phyloP scores from a whole-genome alignment of 2,113 vertebrate species.

The Plestiodon gilberti region DNA sequence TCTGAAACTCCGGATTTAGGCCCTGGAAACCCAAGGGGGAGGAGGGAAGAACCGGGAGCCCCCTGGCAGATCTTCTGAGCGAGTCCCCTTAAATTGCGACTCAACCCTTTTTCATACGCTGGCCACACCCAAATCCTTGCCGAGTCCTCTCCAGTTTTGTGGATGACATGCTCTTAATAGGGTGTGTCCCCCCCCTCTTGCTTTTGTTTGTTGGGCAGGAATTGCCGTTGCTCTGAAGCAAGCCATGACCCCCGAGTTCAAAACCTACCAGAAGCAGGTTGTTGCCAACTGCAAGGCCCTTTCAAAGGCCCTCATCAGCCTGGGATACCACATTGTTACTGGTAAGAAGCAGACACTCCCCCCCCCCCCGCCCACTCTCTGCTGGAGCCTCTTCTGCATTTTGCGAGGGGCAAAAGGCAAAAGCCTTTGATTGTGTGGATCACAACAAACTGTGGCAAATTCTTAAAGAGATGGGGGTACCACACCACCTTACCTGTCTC shows the following conservation, averaged over 20 bases:
- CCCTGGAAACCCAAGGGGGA: background rate
- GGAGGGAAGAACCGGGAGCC: rapidly evolving
- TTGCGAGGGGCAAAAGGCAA: rapidly evolving
- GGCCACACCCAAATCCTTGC: background rate
- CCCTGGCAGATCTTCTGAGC: too few species aligned
- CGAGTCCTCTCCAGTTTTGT: background rate
- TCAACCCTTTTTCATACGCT: background rate
- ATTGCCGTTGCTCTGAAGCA: constrained; percentile 92
- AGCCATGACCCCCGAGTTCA: constrained; percentile 91
- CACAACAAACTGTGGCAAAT: too few species aligned
- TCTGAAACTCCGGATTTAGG: rapidly evolving
- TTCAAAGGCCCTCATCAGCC: constrained; percentile 71
- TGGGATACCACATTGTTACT: constrained; percentile 91
- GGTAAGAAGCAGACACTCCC: constrained; percentile 70
- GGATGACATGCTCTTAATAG: background rate
- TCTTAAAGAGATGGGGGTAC: too few species aligned
- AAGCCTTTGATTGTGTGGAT: too few species aligned
- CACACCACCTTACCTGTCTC: too few species aligned
- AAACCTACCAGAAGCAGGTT: constrained; percentile 89
- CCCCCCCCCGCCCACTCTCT: background rate
- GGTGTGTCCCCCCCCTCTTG: rapidly evolving
- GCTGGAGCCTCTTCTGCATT: rapidly evolving
- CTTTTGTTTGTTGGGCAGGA: constrained; percentile 75
- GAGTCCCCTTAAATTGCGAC: background rate
- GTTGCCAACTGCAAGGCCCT: constrained; percentile 88